Evolutionary conservation across 2,797 vertebrate species (phyloP).

Genomic region (Sebastes aleutianus): DNA sequence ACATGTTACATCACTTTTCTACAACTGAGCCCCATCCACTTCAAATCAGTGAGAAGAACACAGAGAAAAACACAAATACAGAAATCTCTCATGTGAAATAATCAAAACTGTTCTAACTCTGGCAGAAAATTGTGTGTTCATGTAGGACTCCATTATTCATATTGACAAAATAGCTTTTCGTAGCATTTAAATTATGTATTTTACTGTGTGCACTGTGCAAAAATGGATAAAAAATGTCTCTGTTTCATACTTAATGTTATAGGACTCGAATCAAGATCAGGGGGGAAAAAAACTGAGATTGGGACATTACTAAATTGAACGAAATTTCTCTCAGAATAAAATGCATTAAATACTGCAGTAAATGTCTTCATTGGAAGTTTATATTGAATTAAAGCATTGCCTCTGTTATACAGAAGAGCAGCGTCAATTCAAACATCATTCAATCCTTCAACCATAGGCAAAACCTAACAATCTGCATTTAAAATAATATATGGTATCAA

Average conservation of each 20-base stretch:
- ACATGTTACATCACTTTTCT: background rate
- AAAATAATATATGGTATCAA: constrained; percentile 23
- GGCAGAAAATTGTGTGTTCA: background rate
- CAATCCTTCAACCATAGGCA: constrained; percentile 23
- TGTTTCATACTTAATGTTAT: background rate
- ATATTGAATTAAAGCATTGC: constrained; percentile 11
- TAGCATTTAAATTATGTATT: background rate
- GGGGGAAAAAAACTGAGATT: background rate
- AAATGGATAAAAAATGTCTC: background rate
- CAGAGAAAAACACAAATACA: background rate
- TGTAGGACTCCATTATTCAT: background rate
- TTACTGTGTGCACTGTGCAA: background rate
- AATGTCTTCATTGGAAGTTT: background rate
- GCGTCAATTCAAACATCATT: constrained; percentile 2
- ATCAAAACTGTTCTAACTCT: background rate
- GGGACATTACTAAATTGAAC: background rate
- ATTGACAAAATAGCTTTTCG: background rate
- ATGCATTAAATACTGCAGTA: background rate
- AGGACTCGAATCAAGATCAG: background rate
- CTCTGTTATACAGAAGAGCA: constrained; percentile 25
- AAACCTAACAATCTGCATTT: background rate
- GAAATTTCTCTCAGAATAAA: background rate
- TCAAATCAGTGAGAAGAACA: background rate
- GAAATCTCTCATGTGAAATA: background rate
- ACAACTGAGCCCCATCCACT: background rate